These are phyloP conservation scores for Scomber scombrus DNA, from an alignment of 2,113 vertebrate species.

Conservation along the genomic window DNA sequence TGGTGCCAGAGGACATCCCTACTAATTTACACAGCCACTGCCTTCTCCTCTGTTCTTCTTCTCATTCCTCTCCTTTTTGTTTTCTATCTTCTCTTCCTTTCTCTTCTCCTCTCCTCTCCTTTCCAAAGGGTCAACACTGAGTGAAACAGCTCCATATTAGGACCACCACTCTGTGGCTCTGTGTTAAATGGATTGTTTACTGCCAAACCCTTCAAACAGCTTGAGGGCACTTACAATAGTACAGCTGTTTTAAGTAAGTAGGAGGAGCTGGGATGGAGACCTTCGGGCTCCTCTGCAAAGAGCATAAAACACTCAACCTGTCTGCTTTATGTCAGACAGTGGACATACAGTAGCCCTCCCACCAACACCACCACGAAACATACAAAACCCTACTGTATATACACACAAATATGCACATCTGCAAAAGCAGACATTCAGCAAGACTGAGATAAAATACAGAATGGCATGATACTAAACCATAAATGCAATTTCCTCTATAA, in stretches of 20 bases:
- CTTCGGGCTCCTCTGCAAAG: neutral
- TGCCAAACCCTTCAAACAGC: slow-evolving; percentile 59
- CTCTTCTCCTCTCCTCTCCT: neutral
- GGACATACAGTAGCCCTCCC: neutral
- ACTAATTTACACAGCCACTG: slow-evolving; percentile 28
- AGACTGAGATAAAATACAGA: too few relatives aligned
- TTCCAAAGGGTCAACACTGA: slow-evolving; percentile 47
- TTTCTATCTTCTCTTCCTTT: neutral
- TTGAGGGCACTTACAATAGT: slow-evolving; percentile 52
- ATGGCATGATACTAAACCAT: too few relatives aligned
- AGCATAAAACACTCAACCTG: slow-evolving; percentile 13
- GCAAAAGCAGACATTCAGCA: neutral
- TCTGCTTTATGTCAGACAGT: neutral
- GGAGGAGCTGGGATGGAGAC: slow-evolving; percentile 5
- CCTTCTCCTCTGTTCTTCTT: neutral
- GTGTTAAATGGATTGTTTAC: slow-evolving; percentile 64
- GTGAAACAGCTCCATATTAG: slow-evolving; percentile 76
- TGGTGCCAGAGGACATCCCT: slow-evolving; percentile 21
- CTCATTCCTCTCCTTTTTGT: neutral
- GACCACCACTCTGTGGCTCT: slow-evolving; percentile 45
- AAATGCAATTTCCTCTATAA: neutral
- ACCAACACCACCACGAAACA: neutral
- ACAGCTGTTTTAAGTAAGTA: slow-evolving; percentile 34
- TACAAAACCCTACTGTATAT: neutral
- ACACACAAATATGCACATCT: neutral